These are phyloP conservation scores for Upupa epops DNA, from an alignment of 2,113 vertebrate genomes.

Conservation along the genomic window DNA sequence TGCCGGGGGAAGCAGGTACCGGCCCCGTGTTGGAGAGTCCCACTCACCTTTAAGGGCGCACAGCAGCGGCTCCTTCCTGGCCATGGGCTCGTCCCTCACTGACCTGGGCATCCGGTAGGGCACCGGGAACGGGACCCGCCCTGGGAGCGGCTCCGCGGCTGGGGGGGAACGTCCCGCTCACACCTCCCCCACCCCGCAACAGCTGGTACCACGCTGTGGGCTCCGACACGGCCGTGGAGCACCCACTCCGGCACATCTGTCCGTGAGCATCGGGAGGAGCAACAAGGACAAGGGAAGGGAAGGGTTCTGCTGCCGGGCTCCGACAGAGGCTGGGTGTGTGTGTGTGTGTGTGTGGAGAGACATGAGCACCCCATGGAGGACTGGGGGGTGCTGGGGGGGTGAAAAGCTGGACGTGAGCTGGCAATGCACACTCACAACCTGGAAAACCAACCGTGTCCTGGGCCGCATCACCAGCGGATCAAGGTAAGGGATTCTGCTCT, in stretches of 20 bases:
- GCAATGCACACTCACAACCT: not conserved
- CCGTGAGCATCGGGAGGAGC: no score
- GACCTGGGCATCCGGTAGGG: not conserved
- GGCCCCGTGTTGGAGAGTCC: accelerated
- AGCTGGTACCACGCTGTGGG: not conserved
- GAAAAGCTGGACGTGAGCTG: not conserved
- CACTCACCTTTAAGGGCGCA: conserved; percentile 79
- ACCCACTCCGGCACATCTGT: no score
- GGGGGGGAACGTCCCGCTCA: not conserved
- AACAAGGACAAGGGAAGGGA: not conserved
- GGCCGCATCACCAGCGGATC: not conserved
- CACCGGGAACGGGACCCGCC: not conserved
- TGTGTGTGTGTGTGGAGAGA: no score
- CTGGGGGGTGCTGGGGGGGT: not conserved
- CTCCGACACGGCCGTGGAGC: no score
- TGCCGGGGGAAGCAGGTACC: not conserved
- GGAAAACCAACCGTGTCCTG: not conserved
- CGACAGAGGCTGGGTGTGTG: not conserved
- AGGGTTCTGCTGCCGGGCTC: not conserved
- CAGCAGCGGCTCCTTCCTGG: conserved; percentile 82
- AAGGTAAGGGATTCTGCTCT: not conserved
- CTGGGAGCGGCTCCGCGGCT: not conserved
- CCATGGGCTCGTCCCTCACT: conserved; percentile 49
- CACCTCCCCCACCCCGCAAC: not conserved
- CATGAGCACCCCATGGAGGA: not conserved